Evolutionary conservation across 1,140 invertebrate species (phyloP).

Genomic region (Limonius californicus): DNA sequence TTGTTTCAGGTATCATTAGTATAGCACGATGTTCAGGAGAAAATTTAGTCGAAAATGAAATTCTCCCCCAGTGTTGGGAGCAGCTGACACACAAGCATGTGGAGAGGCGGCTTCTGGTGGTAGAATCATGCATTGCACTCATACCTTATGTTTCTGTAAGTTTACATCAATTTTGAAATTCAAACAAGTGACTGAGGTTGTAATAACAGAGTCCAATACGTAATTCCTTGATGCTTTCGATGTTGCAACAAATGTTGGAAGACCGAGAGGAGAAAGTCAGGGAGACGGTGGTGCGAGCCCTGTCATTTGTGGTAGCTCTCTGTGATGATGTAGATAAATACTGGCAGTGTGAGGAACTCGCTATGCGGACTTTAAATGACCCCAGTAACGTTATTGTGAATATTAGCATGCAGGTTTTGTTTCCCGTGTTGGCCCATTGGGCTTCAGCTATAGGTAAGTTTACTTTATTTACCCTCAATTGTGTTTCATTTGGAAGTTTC

Average conservation of each 20-base stretch:
- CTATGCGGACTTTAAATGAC: constrained; percentile 55
- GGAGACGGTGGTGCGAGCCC: constrained; percentile 59
- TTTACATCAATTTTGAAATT: constrained; percentile 16
- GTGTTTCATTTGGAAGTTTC: constrained; percentile 19
- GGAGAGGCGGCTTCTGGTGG: constrained; percentile 66
- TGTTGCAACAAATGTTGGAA: constrained; percentile 73
- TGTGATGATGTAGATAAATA: constrained; percentile 70
- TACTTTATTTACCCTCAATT: constrained; percentile 7
- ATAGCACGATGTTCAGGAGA: constrained; percentile 57
- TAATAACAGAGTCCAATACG: constrained; percentile 56
- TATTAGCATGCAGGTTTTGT: constrained; percentile 47
- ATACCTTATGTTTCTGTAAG: constrained; percentile 65
- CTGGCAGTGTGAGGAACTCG: constrained; percentile 57
- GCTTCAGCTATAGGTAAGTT: constrained; percentile 46
- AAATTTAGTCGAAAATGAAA: constrained; percentile 60
- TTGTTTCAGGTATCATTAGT: constrained; percentile 53
- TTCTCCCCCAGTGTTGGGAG: constrained; percentile 76
- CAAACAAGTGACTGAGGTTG: neutral
- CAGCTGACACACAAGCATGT: constrained; percentile 70
- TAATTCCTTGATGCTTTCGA: constrained; percentile 69
- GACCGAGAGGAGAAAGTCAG: constrained; percentile 66
- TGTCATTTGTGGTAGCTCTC: constrained; percentile 60
- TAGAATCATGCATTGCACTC: constrained; percentile 68
- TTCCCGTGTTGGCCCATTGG: constrained; percentile 62
- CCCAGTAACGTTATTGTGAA: constrained; percentile 51